Evolutionary conservation across 1,140 invertebrate species (phyloP).

Genomic region (Zaprionus ornatus): DNA sequence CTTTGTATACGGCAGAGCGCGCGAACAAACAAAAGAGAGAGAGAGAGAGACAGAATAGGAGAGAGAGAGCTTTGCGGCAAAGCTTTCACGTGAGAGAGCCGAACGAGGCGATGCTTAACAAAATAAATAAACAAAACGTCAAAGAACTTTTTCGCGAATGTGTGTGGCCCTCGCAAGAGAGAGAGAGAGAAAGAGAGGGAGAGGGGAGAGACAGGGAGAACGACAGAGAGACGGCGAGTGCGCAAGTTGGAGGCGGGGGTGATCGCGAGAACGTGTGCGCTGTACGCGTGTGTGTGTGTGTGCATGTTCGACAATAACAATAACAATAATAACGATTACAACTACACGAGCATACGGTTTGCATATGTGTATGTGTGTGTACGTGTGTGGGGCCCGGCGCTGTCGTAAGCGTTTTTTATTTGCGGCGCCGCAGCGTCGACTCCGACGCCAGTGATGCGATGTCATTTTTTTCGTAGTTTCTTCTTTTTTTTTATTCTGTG

Average conservation of each 20-base stretch:
- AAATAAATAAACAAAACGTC: slow-evolving; percentile 82
- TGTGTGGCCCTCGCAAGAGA: slow-evolving; percentile 48
- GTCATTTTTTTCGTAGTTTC: slow-evolving; percentile 7
- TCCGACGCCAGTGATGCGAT: slow-evolving; percentile 11
- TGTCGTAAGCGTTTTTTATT: slow-evolving; percentile 78
- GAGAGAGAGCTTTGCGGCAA: slow-evolving; percentile 24
- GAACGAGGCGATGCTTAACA: slow-evolving; percentile 54
- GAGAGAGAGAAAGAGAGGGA: slow-evolving; percentile 9
- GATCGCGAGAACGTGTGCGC: slow-evolving; percentile 14
- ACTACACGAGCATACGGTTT: slow-evolving; percentile 11
- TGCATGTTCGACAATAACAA: slow-evolving; percentile 34
- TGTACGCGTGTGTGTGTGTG: not conserved
- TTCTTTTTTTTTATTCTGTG: slow-evolving; percentile 24
- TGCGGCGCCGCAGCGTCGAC: slow-evolving; percentile 40
- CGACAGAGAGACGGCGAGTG: slow-evolving; percentile 30
- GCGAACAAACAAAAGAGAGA: not conserved
- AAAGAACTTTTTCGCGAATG: slow-evolving; percentile 78
- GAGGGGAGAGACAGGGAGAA: slow-evolving; percentile 11
- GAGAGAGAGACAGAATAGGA: slow-evolving; percentile 15
- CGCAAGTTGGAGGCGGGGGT: slow-evolving; percentile 7
- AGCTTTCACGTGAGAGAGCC: slow-evolving; percentile 34
- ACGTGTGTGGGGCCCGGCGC: slow-evolving; percentile 48
- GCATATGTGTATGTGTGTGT: slow-evolving; percentile 16
- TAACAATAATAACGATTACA: slow-evolving; percentile 74
- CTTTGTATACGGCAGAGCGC: slow-evolving; percentile 20